Conservation (phyloP, 1,140 invertebrate genomes). For the Liolophura sinensis region DNA sequence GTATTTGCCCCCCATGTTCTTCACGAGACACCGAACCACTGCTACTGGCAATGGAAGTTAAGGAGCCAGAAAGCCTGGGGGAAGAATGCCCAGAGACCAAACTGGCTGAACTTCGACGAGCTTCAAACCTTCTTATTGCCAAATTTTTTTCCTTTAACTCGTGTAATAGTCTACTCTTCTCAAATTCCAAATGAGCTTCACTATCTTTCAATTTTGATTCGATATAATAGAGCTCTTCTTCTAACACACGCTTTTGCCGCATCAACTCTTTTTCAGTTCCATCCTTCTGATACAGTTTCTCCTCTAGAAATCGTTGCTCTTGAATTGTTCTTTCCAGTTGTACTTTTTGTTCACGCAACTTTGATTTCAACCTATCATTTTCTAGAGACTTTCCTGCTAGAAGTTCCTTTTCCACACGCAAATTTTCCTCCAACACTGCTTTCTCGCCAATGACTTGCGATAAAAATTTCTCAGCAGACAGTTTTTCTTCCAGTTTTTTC, state of each 20-base stretch:
- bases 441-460: constrained; percentile 29
- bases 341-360: constrained; percentile 30
- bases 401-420: constrained; percentile 34
- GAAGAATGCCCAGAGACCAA: too few relatives aligned
- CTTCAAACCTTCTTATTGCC: not conserved
- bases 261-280: constrained; percentile 44
- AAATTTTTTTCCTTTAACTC: constrained; percentile 36
- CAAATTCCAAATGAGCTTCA: constrained; percentile 40
- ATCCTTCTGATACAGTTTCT: constrained; percentile 43
- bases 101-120: too few relatives aligned
- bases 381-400: constrained; percentile 26
- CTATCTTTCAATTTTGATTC: constrained; percentile 41
- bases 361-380: constrained; percentile 25
- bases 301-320: constrained; percentile 39
- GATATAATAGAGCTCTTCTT: constrained; percentile 44
- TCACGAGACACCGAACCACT: too few relatives aligned
- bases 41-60: too few relatives aligned
- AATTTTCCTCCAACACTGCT: constrained; percentile 31
- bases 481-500: constrained; percentile 30
- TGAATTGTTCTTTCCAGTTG: constrained; percentile 24
- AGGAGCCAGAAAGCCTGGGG: too few relatives aligned
- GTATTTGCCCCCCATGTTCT: too few relatives aligned
- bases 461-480: constrained; percentile 21
- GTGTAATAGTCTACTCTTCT: constrained; percentile 36
- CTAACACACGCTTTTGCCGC: constrained; percentile 45